Conservation (phyloP, 64 coral and sea anemone species). For the Dendronephthya gigantea region DNA sequence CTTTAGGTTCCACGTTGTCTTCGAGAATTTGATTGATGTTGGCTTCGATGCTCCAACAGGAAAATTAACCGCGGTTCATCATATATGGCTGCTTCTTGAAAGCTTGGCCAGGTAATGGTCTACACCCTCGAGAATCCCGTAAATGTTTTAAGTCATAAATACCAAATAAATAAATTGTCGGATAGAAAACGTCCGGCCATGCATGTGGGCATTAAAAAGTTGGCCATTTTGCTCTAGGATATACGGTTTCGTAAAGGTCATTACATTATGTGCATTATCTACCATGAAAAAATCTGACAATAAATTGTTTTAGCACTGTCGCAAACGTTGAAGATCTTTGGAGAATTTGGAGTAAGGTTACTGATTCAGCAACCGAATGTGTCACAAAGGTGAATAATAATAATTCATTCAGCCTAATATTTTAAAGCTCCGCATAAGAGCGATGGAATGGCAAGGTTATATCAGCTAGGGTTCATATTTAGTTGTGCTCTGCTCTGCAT, state of each 20-base stretch:
- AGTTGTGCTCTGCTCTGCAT: no score
- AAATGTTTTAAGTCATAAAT: no score
- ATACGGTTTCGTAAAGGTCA: not conserved
- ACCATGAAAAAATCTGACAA: not conserved
- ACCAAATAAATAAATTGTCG: no score
- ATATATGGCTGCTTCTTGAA: conserved; percentile 47
- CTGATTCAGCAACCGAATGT: not conserved
- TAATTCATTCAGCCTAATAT: no score
- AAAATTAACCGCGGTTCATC: conserved; percentile 50
- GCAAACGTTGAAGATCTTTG: conserved; percentile 18
- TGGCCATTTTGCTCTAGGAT: not conserved
- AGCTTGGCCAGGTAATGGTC: conserved; percentile 50
- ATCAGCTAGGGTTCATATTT: no score
- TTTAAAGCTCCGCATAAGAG: no score
- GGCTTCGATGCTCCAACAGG: conserved; percentile 57
- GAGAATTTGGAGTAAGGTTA: not conserved
- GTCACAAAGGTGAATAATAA: conserved; percentile 17
- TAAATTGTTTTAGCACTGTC: not conserved
- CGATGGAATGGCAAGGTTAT: no score
- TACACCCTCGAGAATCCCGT: not conserved
- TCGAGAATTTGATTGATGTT: conserved; percentile 51
- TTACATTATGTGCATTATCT: not conserved
- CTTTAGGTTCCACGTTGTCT: conserved; percentile 56
- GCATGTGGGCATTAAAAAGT: no score
- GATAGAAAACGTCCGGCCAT: no score